Percentiles rank a stretch among this genome's conserved stretches.
Conservation (phyloP, 2,888 invertebrate species). For the Syritta pipiens region DNA sequence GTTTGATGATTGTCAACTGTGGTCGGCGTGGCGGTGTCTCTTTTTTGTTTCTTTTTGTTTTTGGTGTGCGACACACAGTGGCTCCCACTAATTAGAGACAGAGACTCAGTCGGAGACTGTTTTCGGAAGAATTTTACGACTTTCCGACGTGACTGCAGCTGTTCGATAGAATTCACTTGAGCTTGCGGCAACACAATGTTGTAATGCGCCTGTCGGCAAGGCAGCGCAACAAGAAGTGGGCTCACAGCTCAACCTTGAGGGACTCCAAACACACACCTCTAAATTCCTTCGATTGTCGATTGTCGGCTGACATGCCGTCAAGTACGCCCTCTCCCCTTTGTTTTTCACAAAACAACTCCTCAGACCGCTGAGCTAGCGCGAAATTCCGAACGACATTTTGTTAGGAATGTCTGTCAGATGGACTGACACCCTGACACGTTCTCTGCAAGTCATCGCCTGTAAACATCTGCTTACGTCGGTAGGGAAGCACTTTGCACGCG, state of each 20-base stretch:
- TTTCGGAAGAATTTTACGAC: constrained; percentile 51
- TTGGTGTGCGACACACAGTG: constrained; percentile 25
- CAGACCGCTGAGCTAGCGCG: not conserved
- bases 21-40: constrained; percentile 12
- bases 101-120: constrained; percentile 19
- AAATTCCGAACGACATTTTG: constrained; percentile 45
- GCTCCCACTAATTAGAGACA: constrained; percentile 65
- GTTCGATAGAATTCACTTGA: no score
- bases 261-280: no score
- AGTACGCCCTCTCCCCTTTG: not conserved
- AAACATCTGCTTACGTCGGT: constrained; percentile 56
- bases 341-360: not conserved
- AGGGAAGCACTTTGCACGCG: constrained; percentile 30
- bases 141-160: constrained; percentile 66
- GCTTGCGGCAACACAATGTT: no score
- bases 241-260: no score
- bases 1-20: constrained; percentile 66
- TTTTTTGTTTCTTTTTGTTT: constrained; percentile 10
- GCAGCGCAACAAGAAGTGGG: no score
- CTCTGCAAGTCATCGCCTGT: constrained; percentile 57
- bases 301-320: no score
- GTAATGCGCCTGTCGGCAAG: no score
- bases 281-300: no score
- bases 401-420: constrained; percentile 52
- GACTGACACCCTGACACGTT: constrained; percentile 57